Conservation (phyloP, 2,113 vertebrate species). For the Sus scrofa region T2T-Sscrofa CM000813.6:135682501-135683000, state of each 20-base stretch:
- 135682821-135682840: not conserved
- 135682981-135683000: not conserved
- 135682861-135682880: not conserved
- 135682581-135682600: not conserved
- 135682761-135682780: not conserved
- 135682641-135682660: not conserved
- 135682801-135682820: not conserved
- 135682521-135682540: constrained; percentile 81
- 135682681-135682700: not conserved
- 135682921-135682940: not conserved
- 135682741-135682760: not conserved
- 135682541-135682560: constrained; percentile 81
- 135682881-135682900: not conserved
- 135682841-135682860: not conserved
- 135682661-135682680: not conserved
- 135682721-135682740: not conserved
- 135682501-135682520: constrained; percentile 87
- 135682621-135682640: constrained; percentile 20
- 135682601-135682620: not conserved
- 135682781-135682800: not conserved
- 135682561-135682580: not conserved
- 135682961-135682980: not conserved
- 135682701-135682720: not conserved
- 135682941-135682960: not conserved
- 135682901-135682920: not conserved